Percentiles rank a stretch among this genome's conserved stretches.
phyloP scores from a whole-genome alignment of 2,797 vertebrate genomes.

The Hozukius guyotensis region DNA sequence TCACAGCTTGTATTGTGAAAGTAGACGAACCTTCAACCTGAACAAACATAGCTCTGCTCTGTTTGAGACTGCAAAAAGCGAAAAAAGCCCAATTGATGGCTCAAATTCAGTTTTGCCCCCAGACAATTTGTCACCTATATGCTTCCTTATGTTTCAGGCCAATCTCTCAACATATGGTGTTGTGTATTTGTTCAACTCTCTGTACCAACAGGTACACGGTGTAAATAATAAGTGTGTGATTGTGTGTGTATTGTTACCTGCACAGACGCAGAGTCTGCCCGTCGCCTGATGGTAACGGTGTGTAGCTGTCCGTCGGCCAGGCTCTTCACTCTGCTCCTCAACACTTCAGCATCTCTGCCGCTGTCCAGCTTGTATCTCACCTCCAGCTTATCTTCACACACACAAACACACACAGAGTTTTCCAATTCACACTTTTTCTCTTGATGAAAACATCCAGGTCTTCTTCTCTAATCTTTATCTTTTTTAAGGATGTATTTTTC shows the following conservation, averaged over 20 bases:
- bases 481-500: slow-evolving; percentile 9
- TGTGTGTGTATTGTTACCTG: slow-evolving; percentile 47
- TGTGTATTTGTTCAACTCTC: neutral
- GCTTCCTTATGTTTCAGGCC: neutral
- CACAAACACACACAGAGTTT: neutral
- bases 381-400: slow-evolving; percentile 87
- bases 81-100: neutral
- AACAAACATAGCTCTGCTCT: neutral
- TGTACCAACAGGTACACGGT: neutral
- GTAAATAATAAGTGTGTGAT: neutral
- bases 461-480: neutral
- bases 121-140: neutral
- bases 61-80: neutral
- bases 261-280: slow-evolving; percentile 78
- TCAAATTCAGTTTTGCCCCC: neutral
- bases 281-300: slow-evolving; percentile 83
- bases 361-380: slow-evolving; percentile 89
- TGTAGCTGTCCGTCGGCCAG: slow-evolving; percentile 90
- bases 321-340: slow-evolving; percentile 82
- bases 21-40: neutral
- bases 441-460: neutral
- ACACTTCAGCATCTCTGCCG: slow-evolving; percentile 84
- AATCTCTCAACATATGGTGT: neutral
- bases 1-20: neutral
- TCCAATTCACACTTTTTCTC: slow-evolving; percentile 10